Evolutionary conservation across 2,888 invertebrate genomes (phyloP), one percentile per base, ranked within the genome.

Genomic region (Sceliomorpha sp.): DNA sequence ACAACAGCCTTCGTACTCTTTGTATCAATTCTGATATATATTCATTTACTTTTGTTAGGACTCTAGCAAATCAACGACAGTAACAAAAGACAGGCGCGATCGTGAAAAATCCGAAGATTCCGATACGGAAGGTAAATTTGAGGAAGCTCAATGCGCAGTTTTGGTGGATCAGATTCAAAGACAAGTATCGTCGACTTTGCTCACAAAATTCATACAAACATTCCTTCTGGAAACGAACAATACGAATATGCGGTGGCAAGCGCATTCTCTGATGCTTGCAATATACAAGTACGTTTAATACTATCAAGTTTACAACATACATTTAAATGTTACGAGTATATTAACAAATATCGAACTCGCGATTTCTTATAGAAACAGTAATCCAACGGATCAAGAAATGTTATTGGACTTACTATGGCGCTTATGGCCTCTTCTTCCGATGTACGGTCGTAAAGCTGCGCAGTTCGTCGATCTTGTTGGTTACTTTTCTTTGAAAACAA

Each of bases 381-480:
- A 92, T 8, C 90, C 92, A 48, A 84, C 91, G 0, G 95, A 97
- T 76, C 96, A 97, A 82, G 94, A 95, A 75, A 90, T 91, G 1
- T 87, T 98, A 20, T 90, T 98, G 6, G 94, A 95, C 44, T 90
- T 96, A 20, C 89, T 98, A 81, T 98, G 98, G 98, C 92, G 93
- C 37, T 90, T 98, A 72, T 98, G 98, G 98, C 96, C 96, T 0
- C 90, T 95, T 40, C 89, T 98, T 53, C 96, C 97, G 0, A 93
- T 94, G 55, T 97, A 96, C 85, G 99, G 99, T 0, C 92, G 96
- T 1, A 96, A 98, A 88, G 98, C 98, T 0, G 95, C 97, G 0
- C 98, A 99, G 88, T 98, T 98, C 89, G 98, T 98, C 0, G 99
- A 99, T 88, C 91, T 99, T 0, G 91, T 99, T 3, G 98, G 98